These are phyloP conservation scores for Condylostylus longicornis DNA, from an alignment of 1,140 invertebrate genomes.

Conservation along the genomic window DNA sequence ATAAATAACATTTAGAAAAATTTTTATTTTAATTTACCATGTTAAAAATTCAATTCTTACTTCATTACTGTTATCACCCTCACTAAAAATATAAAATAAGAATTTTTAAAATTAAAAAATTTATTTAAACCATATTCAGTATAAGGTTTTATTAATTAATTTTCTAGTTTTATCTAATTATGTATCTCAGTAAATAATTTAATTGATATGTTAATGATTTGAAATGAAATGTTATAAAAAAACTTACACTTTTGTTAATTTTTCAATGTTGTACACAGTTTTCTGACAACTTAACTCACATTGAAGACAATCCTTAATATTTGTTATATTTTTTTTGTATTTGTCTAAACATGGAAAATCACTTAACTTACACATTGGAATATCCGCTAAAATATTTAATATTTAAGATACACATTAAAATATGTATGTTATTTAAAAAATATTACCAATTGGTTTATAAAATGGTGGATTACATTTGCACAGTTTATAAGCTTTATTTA, in stretches of 20 bases:
- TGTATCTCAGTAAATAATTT: too few relatives aligned
- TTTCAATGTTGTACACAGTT: constrained; percentile 57
- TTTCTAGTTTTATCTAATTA: too few relatives aligned
- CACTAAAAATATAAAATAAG: constrained; percentile 6
- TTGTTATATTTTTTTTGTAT: constrained; percentile 38
- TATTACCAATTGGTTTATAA: constrained; percentile 38
- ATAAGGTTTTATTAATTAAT: too few relatives aligned
- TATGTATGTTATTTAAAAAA: background rate
- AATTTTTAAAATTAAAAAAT: too few relatives aligned
- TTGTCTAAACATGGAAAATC: constrained; percentile 42
- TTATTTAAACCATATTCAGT: too few relatives aligned
- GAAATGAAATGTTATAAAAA: background rate
- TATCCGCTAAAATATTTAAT: constrained; percentile 29
- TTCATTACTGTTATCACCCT: constrained; percentile 15
- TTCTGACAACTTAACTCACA: constrained; percentile 54
- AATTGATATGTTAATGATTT: too few relatives aligned
- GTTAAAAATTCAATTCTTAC: constrained; percentile 41
- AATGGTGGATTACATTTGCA: constrained; percentile 54
- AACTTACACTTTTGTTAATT: constrained; percentile 43
- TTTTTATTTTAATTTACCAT: too few relatives aligned
- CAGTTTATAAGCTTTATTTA: constrained; percentile 39
- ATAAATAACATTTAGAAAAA: too few relatives aligned
- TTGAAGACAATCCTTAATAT: constrained; percentile 40
- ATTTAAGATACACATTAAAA: background rate
- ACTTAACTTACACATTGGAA: constrained; percentile 38